Percentiles rank a stretch among this genome's conserved stretches.
These are phyloP conservation scores for Cerceris ruficornis DNA, from an alignment of 2,888 invertebrate genomes.

Conservation along the genomic window DNA sequence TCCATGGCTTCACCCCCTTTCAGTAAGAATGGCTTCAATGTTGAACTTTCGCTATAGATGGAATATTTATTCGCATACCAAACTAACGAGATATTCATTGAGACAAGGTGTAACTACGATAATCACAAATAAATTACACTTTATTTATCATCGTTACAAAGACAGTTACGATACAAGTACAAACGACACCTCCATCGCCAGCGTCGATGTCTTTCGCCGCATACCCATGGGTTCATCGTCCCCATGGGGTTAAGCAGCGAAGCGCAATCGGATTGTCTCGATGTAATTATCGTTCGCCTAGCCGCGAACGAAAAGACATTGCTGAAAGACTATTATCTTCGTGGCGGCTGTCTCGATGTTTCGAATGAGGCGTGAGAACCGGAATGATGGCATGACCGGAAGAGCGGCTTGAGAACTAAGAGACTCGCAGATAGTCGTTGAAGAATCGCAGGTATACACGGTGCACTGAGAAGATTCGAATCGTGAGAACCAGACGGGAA, in stretches of 20 bases:
- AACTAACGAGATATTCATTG: too few species aligned
- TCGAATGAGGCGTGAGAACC: slow-evolving; percentile 68
- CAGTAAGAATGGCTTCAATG: too few species aligned
- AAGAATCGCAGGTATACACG: slow-evolving; percentile 62
- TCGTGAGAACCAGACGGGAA: slow-evolving; percentile 65
- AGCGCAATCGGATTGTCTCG: slow-evolving; percentile 3
- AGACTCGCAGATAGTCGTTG: slow-evolving; percentile 59
- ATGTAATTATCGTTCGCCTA: slow-evolving; percentile 28
- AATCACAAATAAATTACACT: too few species aligned
- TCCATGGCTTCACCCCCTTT: slow-evolving; percentile 6
- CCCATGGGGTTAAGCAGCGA: not conserved
- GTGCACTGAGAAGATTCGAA: slow-evolving; percentile 64
- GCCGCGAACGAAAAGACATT: slow-evolving; percentile 20
- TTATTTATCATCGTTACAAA: not conserved
- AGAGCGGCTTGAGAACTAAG: slow-evolving; percentile 68
- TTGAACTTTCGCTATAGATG: too few species aligned
- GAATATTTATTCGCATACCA: too few species aligned
- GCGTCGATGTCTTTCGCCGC: too few species aligned
- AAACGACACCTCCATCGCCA: too few species aligned
- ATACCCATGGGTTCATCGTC: not conserved
- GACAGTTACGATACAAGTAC: not conserved
- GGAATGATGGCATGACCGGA: slow-evolving; percentile 71
- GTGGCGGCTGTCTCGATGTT: slow-evolving; percentile 53
- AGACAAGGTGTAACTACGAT: too few species aligned
- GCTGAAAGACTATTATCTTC: slow-evolving; percentile 54